Conservation (phyloP, 2,797 vertebrate species). For the Poeciliopsis paucimaculata region DNA sequence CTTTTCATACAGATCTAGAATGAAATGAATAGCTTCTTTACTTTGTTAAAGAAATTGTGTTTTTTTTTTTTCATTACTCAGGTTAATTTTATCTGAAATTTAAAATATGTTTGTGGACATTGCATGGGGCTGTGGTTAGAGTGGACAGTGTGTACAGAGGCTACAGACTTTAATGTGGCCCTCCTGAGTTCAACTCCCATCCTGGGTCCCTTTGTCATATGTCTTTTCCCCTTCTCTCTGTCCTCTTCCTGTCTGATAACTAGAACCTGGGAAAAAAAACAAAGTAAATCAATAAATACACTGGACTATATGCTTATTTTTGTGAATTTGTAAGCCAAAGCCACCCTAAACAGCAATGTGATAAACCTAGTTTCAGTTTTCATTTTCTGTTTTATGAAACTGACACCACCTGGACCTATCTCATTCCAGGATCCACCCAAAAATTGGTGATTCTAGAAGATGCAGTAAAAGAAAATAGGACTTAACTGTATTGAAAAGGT, state of each 20-base stretch:
- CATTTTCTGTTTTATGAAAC: not conserved
- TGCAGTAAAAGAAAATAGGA: not conserved
- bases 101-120: not conserved
- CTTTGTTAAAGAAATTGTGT: not conserved
- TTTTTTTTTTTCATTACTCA: not conserved
- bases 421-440: not conserved
- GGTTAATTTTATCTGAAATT: not conserved
- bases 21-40: not conserved
- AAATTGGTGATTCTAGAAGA: not conserved
- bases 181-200: too few species aligned
- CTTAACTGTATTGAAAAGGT: not conserved
- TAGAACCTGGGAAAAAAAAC: too few species aligned
- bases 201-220: too few species aligned
- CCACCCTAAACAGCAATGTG: not conserved
- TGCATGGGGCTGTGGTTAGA: too few species aligned
- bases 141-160: too few species aligned
- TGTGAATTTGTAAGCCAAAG: not conserved
- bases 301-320: not conserved
- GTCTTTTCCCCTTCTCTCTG: too few species aligned
- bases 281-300: too few species aligned
- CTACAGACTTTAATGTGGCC: too few species aligned
- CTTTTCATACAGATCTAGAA: not conserved
- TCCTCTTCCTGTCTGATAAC: too few species aligned
- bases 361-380: not conserved
- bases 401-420: not conserved